Conservation (phyloP, 2,888 invertebrate genomes). For the Callyntrura guangdongensis region DNA sequence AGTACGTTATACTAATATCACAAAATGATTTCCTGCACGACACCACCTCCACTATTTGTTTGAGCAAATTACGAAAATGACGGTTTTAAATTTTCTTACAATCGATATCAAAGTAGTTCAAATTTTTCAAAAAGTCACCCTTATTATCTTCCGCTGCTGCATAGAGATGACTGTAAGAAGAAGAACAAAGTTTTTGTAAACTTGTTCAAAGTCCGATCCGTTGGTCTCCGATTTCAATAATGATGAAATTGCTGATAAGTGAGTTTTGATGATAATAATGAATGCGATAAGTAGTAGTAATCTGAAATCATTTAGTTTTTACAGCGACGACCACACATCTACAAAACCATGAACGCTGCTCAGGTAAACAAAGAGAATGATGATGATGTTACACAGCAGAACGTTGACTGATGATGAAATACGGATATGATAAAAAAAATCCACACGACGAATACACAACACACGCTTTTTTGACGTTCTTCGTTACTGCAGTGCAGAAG, state of each 20-base stretch:
- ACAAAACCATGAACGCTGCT: not conserved
- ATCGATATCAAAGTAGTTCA: not conserved
- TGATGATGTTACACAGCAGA: slow-evolving; percentile 22
- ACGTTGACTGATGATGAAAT: not conserved
- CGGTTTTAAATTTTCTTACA: not conserved
- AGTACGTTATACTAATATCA: slow-evolving; percentile 60
- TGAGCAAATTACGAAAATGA: slow-evolving; percentile 52
- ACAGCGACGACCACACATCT: slow-evolving; percentile 16
- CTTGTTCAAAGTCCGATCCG: slow-evolving; percentile 35
- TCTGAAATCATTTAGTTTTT: slow-evolving; percentile 36
- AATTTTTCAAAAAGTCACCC: not conserved
- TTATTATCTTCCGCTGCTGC: not conserved
- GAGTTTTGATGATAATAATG: slow-evolving; percentile 40
- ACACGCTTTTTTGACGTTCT: slow-evolving; percentile 18
- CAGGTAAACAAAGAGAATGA: not conserved
- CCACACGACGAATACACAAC: not conserved
- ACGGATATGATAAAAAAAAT: slow-evolving; percentile 1
- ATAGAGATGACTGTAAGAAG: slow-evolving; percentile 14
- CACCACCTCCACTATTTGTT: slow-evolving; percentile 41
- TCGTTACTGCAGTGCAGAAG: slow-evolving; percentile 9
- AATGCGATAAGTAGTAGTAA: slow-evolving; percentile 50
- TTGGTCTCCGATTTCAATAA: slow-evolving; percentile 24
- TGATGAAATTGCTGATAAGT: slow-evolving; percentile 50
- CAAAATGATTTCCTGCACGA: slow-evolving; percentile 64
- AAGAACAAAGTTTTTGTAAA: not conserved